phyloP scores from a whole-genome alignment of 2,888 invertebrate species.

The Leuctra nigra region DNA sequence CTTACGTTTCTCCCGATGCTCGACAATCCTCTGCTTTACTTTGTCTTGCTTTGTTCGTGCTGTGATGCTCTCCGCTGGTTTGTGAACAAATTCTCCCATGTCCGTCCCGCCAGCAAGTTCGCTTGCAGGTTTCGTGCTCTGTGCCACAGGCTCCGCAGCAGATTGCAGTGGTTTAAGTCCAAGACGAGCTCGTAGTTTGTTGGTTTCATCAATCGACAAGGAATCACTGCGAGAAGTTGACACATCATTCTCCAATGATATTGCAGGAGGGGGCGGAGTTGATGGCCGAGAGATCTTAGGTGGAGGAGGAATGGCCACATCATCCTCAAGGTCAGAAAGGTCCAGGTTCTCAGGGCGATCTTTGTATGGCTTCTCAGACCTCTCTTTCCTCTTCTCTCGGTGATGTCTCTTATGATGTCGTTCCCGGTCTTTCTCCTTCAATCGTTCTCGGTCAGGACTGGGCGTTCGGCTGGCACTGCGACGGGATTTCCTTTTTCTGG shows the following conservation, averaged over 20 bases:
- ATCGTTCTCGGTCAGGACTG: constrained; percentile 33
- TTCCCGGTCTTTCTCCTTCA: constrained; percentile 8
- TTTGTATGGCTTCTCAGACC: constrained; percentile 22
- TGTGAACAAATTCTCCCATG: constrained; percentile 78
- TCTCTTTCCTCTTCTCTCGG: constrained; percentile 40
- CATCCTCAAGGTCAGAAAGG: constrained; percentile 39
- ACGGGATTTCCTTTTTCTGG: constrained; percentile 57
- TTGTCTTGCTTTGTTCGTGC: constrained; percentile 72
- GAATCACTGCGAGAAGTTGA: constrained; percentile 36
- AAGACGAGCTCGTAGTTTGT: constrained; percentile 83
- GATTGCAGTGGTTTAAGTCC: constrained; percentile 90
- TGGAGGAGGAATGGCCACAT: constrained; percentile 34
- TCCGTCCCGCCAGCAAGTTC: constrained; percentile 36
- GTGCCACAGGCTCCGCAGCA: neutral
- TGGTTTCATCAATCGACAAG: constrained; percentile 77
- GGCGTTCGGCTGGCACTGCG: constrained; percentile 30
- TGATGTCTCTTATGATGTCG: constrained; percentile 40
- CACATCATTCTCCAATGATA: constrained; percentile 37
- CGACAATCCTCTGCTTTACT: constrained; percentile 68
- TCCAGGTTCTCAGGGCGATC: constrained; percentile 9
- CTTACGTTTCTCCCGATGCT: constrained; percentile 70
- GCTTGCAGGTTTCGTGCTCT: neutral
- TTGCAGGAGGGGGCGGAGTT: constrained; percentile 36
- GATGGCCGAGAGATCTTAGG: constrained; percentile 34
- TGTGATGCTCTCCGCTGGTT: constrained; percentile 66